A percentile compares a stretch with the other conserved stretches of the same genome.
These are phyloP conservation scores for Rhysida immarginata DNA, from an alignment of 1,140 invertebrate species.

Conservation along the genomic window DNA sequence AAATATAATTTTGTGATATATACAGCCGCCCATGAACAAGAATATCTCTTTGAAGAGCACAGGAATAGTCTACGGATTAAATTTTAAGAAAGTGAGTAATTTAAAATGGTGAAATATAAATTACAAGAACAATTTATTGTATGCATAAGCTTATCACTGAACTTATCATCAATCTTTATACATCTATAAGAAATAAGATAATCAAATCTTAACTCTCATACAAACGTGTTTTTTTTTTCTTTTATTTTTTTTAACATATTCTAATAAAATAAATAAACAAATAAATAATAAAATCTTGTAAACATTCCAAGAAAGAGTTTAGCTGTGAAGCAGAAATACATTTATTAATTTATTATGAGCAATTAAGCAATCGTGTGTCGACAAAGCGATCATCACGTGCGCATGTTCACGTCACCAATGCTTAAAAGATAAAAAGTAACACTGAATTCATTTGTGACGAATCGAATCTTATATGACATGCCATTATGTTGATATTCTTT, in stretches of 20 bases:
- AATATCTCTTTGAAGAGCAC: constrained; percentile 87
- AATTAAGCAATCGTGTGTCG: too few species aligned
- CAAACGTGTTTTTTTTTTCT: not conserved
- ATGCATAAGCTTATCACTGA: not conserved
- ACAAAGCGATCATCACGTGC: too few species aligned
- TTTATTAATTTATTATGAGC: too few species aligned
- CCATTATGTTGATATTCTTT: too few species aligned
- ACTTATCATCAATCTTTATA: not conserved
- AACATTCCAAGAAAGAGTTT: too few species aligned
- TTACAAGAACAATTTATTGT: not conserved
- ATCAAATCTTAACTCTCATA: not conserved
- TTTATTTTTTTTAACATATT: not conserved
- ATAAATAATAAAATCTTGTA: too few species aligned
- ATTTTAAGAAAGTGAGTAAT: constrained; percentile 7
- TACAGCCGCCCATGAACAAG: constrained; percentile 81
- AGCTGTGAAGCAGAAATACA: too few species aligned
- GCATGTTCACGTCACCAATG: too few species aligned
- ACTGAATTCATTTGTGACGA: too few species aligned
- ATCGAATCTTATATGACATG: too few species aligned
- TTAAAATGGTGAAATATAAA: not conserved
- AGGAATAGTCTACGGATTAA: constrained; percentile 72
- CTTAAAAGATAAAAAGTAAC: too few species aligned
- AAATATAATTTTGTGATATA: constrained; percentile 81
- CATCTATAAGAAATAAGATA: not conserved
- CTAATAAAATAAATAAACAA: too few species aligned